phyloP scores from a whole-genome alignment of 2,888 invertebrate species.

The Drosophila seclusa region DNA sequence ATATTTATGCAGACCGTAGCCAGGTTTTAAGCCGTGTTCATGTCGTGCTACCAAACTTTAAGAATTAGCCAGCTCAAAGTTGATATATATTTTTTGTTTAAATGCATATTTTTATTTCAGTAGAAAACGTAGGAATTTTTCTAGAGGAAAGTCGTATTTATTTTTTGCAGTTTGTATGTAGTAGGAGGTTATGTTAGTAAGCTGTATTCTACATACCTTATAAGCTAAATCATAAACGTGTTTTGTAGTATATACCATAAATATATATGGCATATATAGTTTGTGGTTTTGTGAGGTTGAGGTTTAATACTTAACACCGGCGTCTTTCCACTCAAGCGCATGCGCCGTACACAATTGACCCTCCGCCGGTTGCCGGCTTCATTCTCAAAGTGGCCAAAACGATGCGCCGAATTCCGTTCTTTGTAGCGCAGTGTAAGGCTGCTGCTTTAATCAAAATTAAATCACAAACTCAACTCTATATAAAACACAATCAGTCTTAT shows the following conservation, averaged over 20 bases:
- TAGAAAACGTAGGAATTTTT: conserved; percentile 74
- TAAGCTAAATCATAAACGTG: conserved; percentile 61
- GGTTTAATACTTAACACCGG: conserved; percentile 62
- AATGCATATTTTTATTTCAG: conserved; percentile 76
- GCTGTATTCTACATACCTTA: conserved; percentile 72
- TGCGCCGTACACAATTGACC: conserved; percentile 43
- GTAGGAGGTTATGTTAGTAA: conserved; percentile 45
- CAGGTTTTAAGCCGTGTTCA: conserved; percentile 30
- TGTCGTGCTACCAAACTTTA: conserved; percentile 77
- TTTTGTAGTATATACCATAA: conserved; percentile 21
- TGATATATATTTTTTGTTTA: conserved; percentile 53
- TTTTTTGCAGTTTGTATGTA: conserved; percentile 39
- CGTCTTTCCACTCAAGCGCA: conserved; percentile 48
- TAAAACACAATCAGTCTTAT: neutral
- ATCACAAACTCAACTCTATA: conserved; percentile 29
- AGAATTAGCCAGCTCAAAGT: conserved; percentile 77
- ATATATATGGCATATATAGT: conserved; percentile 17
- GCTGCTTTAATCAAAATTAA: conserved; percentile 25
- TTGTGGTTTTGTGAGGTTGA: conserved; percentile 32
- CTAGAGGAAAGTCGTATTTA: conserved; percentile 68
- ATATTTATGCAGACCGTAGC: conserved; percentile 12
- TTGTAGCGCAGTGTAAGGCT: conserved; percentile 1
- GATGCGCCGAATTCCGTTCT: conserved; percentile 6
- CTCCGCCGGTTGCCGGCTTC: neutral
- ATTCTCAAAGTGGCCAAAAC: neutral